These are phyloP conservation scores for Latrodectus hesperus DNA, from an alignment of 2,888 invertebrate species.

Conservation along the genomic window DNA sequence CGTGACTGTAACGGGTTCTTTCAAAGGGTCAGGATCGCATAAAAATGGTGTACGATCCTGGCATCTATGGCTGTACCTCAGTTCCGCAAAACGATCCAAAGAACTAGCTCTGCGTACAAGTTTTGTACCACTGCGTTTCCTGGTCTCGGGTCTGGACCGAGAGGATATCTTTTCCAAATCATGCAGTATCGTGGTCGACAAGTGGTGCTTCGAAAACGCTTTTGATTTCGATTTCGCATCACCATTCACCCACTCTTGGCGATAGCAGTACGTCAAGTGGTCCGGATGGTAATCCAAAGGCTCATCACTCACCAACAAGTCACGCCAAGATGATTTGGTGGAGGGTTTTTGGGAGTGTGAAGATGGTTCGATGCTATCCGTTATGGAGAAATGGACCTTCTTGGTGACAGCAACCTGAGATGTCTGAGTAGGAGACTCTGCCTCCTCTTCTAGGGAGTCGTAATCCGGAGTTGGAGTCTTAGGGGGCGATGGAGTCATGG, in stretches of 20 bases:
- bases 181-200: constrained; percentile 29
- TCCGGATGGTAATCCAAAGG: constrained; percentile 24
- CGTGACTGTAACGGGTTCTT: constrained; percentile 6
- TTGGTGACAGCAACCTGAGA: constrained; percentile 1
- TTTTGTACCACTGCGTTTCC: constrained; percentile 26
- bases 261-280: constrained; percentile 45
- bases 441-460: constrained; percentile 46
- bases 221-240: constrained; percentile 20
- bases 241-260: constrained; percentile 60
- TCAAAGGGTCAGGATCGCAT: constrained; percentile 64
- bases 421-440: not conserved
- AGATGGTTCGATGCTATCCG: constrained; percentile 5
- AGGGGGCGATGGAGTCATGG: constrained; percentile 62
- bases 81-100: constrained; percentile 47
- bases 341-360: not conserved
- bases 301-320: constrained; percentile 27
- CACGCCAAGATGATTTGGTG: constrained; percentile 51
- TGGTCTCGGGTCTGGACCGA: constrained; percentile 27
- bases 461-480: constrained; percentile 64
- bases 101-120: constrained; percentile 50
- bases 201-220: constrained; percentile 23
- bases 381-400: constrained; percentile 56
- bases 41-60: constrained; percentile 38
- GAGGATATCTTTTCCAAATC: constrained; percentile 40
- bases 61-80: constrained; percentile 31